phyloP scores from a whole-genome alignment of 2,113 vertebrate species.

The Oreocharis arfaki region DNA sequence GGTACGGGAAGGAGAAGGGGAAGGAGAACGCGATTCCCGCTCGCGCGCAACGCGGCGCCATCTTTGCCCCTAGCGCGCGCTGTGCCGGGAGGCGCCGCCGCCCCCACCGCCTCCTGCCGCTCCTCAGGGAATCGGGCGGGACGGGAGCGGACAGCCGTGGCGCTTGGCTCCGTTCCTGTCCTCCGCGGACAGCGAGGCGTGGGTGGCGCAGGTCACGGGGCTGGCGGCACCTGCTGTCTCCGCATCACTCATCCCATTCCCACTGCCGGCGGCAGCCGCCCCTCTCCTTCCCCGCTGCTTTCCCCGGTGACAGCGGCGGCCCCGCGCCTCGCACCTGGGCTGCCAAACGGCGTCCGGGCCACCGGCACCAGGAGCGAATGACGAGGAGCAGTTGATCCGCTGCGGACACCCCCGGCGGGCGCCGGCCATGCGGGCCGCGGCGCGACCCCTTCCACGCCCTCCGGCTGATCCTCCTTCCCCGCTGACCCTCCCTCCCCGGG shows the following conservation, averaged over 20 bases:
- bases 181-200: background rate
- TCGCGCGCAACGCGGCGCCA: constrained; percentile 2
- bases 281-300: too few species aligned
- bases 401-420: background rate
- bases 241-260: background rate
- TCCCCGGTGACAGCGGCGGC: background rate
- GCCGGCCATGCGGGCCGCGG: accelerated
- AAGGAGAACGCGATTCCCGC: background rate
- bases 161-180: background rate
- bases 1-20: background rate
- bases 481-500: background rate
- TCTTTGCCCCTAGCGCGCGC: constrained; percentile 3
- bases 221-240: background rate
- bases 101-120: background rate
- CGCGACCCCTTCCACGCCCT: background rate
- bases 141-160: background rate
- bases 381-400: background rate
- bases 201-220: background rate
- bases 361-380: background rate
- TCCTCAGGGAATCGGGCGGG: background rate
- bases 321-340: too few species aligned
- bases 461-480: too few species aligned
- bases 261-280: background rate
- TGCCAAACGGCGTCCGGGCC: background rate
- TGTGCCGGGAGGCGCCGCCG: background rate